Conservation (phyloP, 2,888 invertebrate genomes). For the Pseudanteris insignis region DNA sequence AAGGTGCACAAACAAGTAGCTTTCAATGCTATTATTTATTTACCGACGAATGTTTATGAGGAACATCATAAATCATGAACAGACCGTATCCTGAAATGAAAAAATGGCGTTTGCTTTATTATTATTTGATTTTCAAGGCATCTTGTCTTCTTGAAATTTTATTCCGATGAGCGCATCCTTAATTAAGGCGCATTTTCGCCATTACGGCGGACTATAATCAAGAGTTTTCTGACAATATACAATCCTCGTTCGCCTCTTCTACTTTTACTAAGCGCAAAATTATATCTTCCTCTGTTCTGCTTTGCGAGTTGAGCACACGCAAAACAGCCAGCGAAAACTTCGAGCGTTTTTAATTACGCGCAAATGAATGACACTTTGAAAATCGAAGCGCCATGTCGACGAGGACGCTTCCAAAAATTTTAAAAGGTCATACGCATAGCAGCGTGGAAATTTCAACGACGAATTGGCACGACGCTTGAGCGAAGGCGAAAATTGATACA, state of each 20-base stretch:
- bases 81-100: slow-evolving; percentile 16
- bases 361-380: slow-evolving; percentile 13
- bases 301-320: not conserved
- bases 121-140: slow-evolving; percentile 25
- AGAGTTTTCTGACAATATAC: slow-evolving; percentile 25
- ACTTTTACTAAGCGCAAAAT: slow-evolving; percentile 15
- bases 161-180: slow-evolving; percentile 27
- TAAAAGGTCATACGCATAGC: too few relatives aligned
- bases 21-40: too few relatives aligned
- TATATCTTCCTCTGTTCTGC: slow-evolving; percentile 9
- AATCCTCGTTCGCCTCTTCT: slow-evolving; percentile 9
- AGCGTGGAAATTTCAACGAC: too few relatives aligned
- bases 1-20: too few relatives aligned
- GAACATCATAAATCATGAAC: slow-evolving; percentile 36
- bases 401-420: too few relatives aligned
- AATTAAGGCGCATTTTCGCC: slow-evolving; percentile 33
- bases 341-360: not conserved
- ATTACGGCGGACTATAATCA: slow-evolving; percentile 30
- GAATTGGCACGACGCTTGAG: too few relatives aligned
- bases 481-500: too few relatives aligned
- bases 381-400: slow-evolving; percentile 11
- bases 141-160: slow-evolving; percentile 21
- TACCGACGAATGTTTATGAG: too few relatives aligned
- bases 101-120: slow-evolving; percentile 27
- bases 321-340: not conserved